Conservation (phyloP, 2,888 invertebrate species). For the Tipula unca region DNA sequence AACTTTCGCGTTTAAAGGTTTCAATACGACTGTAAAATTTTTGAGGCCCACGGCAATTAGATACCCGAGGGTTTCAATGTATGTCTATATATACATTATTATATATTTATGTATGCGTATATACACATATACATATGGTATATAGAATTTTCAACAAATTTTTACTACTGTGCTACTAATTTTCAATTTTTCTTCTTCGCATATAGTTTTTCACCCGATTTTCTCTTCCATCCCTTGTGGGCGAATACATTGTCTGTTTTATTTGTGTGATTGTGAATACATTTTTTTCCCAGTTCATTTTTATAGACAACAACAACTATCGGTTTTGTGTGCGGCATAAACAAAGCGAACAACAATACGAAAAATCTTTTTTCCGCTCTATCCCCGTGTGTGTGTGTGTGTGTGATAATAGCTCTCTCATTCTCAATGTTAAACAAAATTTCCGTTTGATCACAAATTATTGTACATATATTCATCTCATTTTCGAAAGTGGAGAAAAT, state of each 20-base stretch:
- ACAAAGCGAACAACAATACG: background rate
- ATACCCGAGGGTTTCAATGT: slow-evolving; percentile 42
- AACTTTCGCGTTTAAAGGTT: slow-evolving; percentile 40
- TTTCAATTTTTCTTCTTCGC: background rate
- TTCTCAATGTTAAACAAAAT: background rate
- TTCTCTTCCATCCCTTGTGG: slow-evolving; percentile 8
- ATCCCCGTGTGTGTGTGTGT: background rate
- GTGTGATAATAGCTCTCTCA: background rate
- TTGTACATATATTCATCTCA: background rate
- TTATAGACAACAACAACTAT: background rate
- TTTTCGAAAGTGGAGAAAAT: background rate
- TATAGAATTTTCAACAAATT: background rate
- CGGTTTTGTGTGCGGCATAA: background rate
- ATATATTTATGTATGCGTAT: background rate
- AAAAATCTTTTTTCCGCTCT: background rate
- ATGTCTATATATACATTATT: slow-evolving; percentile 27
- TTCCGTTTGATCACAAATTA: no score
- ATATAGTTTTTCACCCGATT: background rate
- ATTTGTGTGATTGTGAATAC: background rate
- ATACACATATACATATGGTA: background rate
- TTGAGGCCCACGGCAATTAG: slow-evolving; percentile 43
- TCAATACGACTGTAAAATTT: slow-evolving; percentile 40
- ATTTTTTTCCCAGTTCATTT: background rate
- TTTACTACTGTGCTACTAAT: background rate
- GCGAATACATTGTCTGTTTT: slow-evolving; percentile 8